Conservation (phyloP, 1,140 invertebrate species). For the Steinernema feltiae region DNA sequence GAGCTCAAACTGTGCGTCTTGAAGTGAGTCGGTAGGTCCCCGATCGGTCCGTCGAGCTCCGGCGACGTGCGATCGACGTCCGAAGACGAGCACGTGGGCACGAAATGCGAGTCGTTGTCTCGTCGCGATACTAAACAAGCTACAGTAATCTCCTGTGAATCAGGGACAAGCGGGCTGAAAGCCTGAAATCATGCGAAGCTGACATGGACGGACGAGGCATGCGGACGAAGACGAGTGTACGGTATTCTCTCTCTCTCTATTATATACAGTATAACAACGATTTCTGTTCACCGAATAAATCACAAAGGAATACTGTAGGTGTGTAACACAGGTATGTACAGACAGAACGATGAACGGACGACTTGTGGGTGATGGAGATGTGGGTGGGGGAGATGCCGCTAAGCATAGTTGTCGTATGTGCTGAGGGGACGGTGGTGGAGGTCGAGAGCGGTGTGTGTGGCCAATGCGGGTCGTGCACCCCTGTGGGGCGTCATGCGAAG, state of each 20-base stretch:
- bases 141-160: background rate
- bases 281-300: background rate
- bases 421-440: background rate
- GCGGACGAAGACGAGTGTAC: background rate
- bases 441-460: background rate
- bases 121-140: background rate
- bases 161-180: background rate
- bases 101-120: conserved; percentile 1
- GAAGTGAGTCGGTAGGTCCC: background rate
- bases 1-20: background rate
- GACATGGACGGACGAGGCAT: background rate
- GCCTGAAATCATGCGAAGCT: background rate
- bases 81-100: background rate
- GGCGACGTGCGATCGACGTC: background rate
- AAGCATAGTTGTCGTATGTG: conserved; percentile 9
- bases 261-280: background rate
- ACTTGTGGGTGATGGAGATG: too few relatives aligned
- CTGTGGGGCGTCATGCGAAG: background rate
- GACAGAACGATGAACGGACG: background rate
- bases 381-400: too few relatives aligned
- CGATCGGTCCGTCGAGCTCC: background rate
- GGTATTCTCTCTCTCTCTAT: background rate
- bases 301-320: background rate
- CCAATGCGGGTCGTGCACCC: background rate
- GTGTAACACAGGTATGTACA: conserved; percentile 10